A percentile compares a stretch with the other conserved stretches of the same genome.
These are phyloP conservation scores for Phasia obesa DNA, from an alignment of 2,888 invertebrate species.

Conservation along the genomic window DNA sequence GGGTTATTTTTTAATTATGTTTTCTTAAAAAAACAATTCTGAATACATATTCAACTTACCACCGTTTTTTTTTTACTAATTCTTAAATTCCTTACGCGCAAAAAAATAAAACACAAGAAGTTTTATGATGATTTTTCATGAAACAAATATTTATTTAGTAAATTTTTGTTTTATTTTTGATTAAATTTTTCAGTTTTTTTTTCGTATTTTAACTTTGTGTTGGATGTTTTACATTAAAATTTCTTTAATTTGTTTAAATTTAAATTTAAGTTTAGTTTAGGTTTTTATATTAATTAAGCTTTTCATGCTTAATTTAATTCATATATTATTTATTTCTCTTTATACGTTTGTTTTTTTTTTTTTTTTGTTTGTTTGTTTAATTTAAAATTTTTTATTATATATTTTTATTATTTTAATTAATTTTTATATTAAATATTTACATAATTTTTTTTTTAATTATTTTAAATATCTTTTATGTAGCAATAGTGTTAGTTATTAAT, in stretches of 20 bases:
- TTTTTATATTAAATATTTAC: conserved; percentile 59
- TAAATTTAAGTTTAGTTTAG: neutral
- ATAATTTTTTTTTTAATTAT: conserved; percentile 51
- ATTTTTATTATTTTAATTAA: conserved; percentile 29
- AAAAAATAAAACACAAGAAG: neutral
- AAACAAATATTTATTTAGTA: conserved; percentile 71
- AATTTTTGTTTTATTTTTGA: conserved; percentile 69
- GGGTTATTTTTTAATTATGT: too few species aligned
- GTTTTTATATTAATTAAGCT: conserved; percentile 53
- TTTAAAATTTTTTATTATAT: conserved; percentile 6
- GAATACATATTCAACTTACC: too few species aligned
- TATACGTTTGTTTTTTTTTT: neutral
- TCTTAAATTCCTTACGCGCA: too few species aligned
- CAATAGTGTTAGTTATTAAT: conserved; percentile 31
- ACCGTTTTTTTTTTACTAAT: too few species aligned
- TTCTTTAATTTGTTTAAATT: conserved; percentile 27
- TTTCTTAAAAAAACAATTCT: too few species aligned
- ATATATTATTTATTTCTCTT: conserved; percentile 19
- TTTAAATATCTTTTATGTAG: conserved; percentile 6
- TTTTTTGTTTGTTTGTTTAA: conserved; percentile 10
- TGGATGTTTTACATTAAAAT: conserved; percentile 49
- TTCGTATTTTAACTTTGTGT: conserved; percentile 46
- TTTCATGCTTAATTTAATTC: conserved; percentile 59
- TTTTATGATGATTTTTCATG: conserved; percentile 56
- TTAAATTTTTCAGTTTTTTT: conserved; percentile 56